Evolutionary conservation across 2,797 vertebrate genomes (phyloP).

Genomic region (Esox masquinongy): DNA sequence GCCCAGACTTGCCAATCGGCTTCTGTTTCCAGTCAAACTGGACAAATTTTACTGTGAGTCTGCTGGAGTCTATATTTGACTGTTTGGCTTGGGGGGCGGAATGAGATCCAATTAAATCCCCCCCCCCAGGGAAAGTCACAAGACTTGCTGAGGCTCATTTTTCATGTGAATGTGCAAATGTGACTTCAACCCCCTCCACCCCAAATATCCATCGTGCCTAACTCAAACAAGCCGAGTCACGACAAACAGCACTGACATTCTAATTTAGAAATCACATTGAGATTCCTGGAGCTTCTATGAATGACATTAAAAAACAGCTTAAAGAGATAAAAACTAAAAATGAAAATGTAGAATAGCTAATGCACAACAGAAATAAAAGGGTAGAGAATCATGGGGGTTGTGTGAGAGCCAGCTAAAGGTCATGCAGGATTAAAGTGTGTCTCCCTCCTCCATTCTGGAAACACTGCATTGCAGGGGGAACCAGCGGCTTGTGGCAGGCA

Average conservation of each 20-base stretch:
- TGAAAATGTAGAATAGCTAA: constrained; percentile 18
- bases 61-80: background rate
- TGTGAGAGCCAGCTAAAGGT: constrained; percentile 54
- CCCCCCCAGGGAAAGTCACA: background rate
- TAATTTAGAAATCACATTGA: background rate
- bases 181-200: background rate
- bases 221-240: background rate
- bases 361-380: constrained; percentile 19
- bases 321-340: background rate
- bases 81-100: background rate
- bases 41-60: background rate
- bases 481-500: constrained; percentile 63
- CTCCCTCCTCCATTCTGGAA: constrained; percentile 56
- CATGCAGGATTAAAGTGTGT: constrained; percentile 54
- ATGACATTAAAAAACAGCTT: background rate
- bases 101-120: background rate
- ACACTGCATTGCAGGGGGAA: constrained; percentile 73
- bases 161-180: background rate
- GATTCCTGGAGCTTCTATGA: background rate
- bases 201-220: background rate
- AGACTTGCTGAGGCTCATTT: background rate
- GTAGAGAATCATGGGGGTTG: constrained; percentile 23
- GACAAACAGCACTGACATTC: background rate
- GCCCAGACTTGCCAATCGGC: background rate
- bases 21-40: background rate